A percentile compares a stretch with the other conserved stretches of the same genome.
phyloP scores from a whole-genome alignment of 2,113 vertebrate species.

The Holacanthus passer region DNA sequence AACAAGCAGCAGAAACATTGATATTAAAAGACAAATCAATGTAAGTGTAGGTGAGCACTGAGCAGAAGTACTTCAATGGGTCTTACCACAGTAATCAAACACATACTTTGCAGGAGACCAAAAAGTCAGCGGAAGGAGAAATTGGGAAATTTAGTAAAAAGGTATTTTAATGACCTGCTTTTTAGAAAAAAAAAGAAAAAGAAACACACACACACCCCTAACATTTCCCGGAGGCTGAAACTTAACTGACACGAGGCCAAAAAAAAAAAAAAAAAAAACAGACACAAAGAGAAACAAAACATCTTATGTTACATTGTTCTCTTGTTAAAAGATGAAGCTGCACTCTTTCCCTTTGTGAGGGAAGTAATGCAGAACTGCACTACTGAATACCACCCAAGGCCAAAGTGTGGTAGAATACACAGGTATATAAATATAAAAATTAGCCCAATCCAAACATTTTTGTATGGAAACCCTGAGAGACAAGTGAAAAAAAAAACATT shows the following conservation, averaged over 20 bases:
- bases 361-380: conserved; percentile 71
- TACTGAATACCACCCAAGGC: conserved; percentile 74
- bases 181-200: conserved; percentile 65
- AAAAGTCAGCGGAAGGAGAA: conserved; percentile 58
- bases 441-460: conserved; percentile 71
- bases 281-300: conserved; percentile 54
- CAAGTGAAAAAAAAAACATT: no score
- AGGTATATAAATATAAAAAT: conserved; percentile 83
- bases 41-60: conserved; percentile 60
- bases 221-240: conserved; percentile 70
- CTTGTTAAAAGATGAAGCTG: conserved; percentile 80
- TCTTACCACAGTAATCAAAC: conserved; percentile 71
- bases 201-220: conserved; percentile 66
- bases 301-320: conserved; percentile 78
- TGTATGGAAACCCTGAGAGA: no score
- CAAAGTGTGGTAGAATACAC: conserved; percentile 82
- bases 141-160: conserved; percentile 74
- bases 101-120: conserved; percentile 59
- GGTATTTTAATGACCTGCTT: conserved; percentile 81
- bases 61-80: conserved; percentile 68
- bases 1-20: conserved; percentile 75
- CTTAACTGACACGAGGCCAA: conserved; percentile 63
- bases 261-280: conserved; percentile 18
- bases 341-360: conserved; percentile 59
- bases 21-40: conserved; percentile 68